Evolutionary conservation across 2,797 vertebrate genomes (phyloP).

Genomic region (Staurois parvus): DNA sequence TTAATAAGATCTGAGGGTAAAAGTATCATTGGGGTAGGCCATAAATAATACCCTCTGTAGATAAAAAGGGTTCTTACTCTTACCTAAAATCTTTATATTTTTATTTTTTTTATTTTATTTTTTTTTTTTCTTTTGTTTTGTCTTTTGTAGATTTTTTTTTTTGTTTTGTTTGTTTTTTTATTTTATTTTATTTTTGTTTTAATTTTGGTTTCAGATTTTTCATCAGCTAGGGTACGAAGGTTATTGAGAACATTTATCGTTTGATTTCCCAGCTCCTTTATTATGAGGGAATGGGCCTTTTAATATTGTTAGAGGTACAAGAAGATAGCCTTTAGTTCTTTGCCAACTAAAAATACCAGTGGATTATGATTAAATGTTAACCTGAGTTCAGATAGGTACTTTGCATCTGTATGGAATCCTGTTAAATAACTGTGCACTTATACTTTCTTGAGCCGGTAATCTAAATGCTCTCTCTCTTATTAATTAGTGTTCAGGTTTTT

Average conservation of each 20-base stretch:
- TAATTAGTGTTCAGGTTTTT: not conserved
- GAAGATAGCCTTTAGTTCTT: not conserved
- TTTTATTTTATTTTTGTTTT: too few relatives aligned
- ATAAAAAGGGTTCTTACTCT: too few relatives aligned
- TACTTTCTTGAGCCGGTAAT: not conserved
- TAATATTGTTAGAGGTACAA: not conserved
- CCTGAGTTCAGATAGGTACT: not conserved
- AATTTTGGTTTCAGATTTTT: too few relatives aligned
- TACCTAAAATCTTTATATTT: too few relatives aligned
- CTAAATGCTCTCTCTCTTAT: not conserved
- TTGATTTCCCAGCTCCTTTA: not conserved
- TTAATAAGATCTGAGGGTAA: not conserved
- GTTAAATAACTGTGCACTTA: not conserved
- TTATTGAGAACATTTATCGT: too few relatives aligned
- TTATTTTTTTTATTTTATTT: too few relatives aligned
- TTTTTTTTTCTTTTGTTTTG: too few relatives aligned
- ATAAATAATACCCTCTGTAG: not conserved
- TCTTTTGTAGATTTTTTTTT: too few relatives aligned
- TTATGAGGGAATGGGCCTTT: not conserved
- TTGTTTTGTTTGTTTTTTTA: too few relatives aligned
- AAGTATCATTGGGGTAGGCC: not conserved
- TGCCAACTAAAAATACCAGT: not conserved
- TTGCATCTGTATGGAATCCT: not conserved
- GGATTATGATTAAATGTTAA: not conserved
- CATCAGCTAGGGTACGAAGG: too few relatives aligned